These are phyloP conservation scores for Melanostoma mellinum DNA, from an alignment of 2,888 invertebrate genomes.

Conservation along the genomic window DNA sequence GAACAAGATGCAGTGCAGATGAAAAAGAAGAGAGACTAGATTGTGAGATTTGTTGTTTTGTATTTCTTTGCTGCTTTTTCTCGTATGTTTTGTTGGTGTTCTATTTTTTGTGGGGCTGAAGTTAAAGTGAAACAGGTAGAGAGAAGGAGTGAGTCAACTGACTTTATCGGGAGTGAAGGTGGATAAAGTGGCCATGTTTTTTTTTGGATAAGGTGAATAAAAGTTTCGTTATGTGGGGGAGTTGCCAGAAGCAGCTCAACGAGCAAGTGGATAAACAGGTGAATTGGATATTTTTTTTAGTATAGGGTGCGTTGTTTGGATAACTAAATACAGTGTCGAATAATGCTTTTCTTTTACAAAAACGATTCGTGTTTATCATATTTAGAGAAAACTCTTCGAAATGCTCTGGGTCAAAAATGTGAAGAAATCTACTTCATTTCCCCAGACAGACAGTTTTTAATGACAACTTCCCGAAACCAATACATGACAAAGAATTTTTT, in stretches of 20 bases:
- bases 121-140: conserved; percentile 1
- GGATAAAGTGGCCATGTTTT: conserved; percentile 39
- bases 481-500: no score
- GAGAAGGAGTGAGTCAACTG: not conserved
- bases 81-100: conserved; percentile 49
- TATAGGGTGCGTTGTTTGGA: no score
- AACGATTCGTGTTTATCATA: no score
- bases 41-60: conserved; percentile 22
- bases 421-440: no score
- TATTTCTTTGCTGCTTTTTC: conserved; percentile 45
- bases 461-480: no score
- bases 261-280: conserved; percentile 5
- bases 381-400: no score
- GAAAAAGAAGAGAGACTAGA: conserved; percentile 17
- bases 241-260: conserved; percentile 31
- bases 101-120: conserved; percentile 15
- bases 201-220: conserved; percentile 42
- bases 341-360: no score
- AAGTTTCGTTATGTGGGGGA: conserved; percentile 6
- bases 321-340: no score
- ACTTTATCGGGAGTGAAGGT: not conserved
- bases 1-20: conserved; percentile 29
- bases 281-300: not conserved
- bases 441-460: no score
- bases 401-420: no score